phyloP scores from a whole-genome alignment of 2,888 invertebrate genomes.

The Kryphioiulus occultus region DNA sequence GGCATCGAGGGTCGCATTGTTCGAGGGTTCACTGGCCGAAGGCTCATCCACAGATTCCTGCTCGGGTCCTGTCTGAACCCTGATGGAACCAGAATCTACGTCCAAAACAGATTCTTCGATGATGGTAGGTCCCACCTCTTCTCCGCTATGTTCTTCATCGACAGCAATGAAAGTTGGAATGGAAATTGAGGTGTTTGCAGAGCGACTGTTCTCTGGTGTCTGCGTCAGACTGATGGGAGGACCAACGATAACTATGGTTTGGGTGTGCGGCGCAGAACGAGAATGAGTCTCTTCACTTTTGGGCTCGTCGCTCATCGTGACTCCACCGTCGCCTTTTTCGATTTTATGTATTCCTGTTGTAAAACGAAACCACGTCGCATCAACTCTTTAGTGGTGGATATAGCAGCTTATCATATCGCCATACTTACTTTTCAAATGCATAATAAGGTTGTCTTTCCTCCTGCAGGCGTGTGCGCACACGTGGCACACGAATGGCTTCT shows the following conservation, averaged over 20 bases:
- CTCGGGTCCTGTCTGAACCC: neutral
- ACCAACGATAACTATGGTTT: neutral
- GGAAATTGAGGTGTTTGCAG: neutral
- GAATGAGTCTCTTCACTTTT: neutral
- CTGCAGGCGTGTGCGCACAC: slow-evolving; percentile 56
- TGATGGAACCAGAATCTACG: neutral
- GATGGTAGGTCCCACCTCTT: neutral
- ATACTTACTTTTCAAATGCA: slow-evolving; percentile 54
- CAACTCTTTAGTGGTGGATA: neutral
- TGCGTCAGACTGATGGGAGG: neutral
- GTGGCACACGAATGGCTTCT: slow-evolving; percentile 57
- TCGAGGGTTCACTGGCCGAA: neutral
- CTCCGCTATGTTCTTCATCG: neutral
- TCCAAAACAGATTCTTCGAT: neutral
- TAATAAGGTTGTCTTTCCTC: slow-evolving; percentile 53
- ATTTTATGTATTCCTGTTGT: slow-evolving; percentile 1
- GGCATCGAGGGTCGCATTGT: neutral
- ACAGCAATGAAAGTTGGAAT: neutral
- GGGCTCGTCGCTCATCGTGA: neutral
- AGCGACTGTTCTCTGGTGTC: neutral
- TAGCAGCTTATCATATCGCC: neutral
- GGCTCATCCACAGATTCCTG: neutral
- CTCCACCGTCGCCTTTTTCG: neutral
- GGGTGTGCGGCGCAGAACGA: neutral
- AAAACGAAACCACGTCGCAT: neutral